Evolutionary conservation across 1,140 invertebrate species (phyloP).

Genomic region (Vanessa atalanta): DNA sequence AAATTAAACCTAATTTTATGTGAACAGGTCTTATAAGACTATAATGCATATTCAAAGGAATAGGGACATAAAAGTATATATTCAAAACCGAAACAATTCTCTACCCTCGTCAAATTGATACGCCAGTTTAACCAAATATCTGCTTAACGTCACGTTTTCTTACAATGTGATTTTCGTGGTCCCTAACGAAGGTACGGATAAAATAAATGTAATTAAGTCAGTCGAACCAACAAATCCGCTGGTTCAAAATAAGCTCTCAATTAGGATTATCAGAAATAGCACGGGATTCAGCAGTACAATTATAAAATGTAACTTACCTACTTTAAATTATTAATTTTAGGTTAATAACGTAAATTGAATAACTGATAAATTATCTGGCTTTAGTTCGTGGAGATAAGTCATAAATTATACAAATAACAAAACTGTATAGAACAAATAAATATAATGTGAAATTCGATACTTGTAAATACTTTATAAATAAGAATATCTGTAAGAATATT

Average conservation of each 20-base stretch:
- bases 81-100: conserved; percentile 16
- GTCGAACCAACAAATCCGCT: not conserved
- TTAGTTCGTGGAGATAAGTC: too few relatives aligned
- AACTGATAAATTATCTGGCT: too few relatives aligned
- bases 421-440: too few relatives aligned
- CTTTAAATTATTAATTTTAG: too few relatives aligned
- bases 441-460: too few relatives aligned
- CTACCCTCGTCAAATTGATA: conserved; percentile 33
- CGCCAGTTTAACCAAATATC: conserved; percentile 24
- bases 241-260: not conserved
- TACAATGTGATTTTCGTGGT: conserved; percentile 28
- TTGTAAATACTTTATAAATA: too few relatives aligned
- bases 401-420: too few relatives aligned
- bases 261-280: conserved; percentile 1
- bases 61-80: not conserved
- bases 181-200: conserved; percentile 19
- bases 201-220: conserved; percentile 18
- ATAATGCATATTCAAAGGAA: not conserved
- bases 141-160: conserved; percentile 31
- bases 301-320: too few relatives aligned
- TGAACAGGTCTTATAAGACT: too few relatives aligned
- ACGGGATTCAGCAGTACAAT: not conserved
- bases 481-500: too few relatives aligned
- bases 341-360: too few relatives aligned
- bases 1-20: too few relatives aligned